Conservation (phyloP, 2,797 vertebrate species). For the Gorsachius magnificus region DNA sequence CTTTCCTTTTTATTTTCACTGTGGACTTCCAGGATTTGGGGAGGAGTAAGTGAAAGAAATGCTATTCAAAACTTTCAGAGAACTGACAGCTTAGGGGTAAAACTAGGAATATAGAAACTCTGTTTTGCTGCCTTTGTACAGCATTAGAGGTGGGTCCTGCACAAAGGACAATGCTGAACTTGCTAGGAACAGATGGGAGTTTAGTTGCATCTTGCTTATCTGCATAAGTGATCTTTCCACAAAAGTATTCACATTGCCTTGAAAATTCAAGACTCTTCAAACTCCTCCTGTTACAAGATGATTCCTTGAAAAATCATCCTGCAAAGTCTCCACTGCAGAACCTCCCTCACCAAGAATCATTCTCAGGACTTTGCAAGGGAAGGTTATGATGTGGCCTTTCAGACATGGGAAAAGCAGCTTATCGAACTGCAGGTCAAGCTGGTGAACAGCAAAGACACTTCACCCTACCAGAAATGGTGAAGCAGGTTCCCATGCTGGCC, state of each 20-base stretch:
- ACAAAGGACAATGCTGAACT: neutral
- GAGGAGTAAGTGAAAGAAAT: neutral
- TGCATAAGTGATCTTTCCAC: neutral
- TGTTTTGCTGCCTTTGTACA: neutral
- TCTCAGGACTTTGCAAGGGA: neutral
- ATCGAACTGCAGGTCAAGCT: neutral
- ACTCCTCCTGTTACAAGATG: neutral
- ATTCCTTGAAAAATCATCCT: neutral
- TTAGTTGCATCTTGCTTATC: neutral
- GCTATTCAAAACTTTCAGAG: neutral
- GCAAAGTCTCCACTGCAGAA: neutral
- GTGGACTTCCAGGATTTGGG: neutral
- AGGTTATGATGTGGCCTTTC: neutral
- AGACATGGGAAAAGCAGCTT: neutral
- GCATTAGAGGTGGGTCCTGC: neutral
- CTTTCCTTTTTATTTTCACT: neutral
- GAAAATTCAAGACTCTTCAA: neutral
- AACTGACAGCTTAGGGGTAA: neutral
- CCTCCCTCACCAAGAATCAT: neutral
- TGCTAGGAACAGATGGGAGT: neutral
- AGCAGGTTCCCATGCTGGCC: neutral
- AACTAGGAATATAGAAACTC: neutral
- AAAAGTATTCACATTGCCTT: neutral
- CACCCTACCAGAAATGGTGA: accelerated
- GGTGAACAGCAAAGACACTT: neutral